Conservation (phyloP, 2,797 vertebrate genomes). For the Eulemur albifrons region DNA sequence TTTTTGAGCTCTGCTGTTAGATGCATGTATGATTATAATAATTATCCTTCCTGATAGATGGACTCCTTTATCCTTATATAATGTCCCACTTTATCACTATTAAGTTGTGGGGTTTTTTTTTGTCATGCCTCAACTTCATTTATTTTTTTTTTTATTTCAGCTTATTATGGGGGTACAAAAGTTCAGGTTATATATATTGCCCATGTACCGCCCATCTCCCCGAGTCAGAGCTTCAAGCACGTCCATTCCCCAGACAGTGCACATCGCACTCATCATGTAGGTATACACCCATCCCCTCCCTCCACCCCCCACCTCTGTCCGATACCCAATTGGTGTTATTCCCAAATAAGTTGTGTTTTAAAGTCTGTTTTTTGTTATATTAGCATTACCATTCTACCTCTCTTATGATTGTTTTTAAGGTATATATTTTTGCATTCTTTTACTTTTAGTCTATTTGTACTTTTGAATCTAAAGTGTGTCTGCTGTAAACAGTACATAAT, state of each 20-base stretch:
- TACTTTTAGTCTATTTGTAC: neutral
- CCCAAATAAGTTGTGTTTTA: neutral
- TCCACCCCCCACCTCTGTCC: too few relatives aligned
- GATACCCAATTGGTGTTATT: too few relatives aligned
- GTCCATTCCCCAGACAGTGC: too few relatives aligned
- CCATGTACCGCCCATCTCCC: too few relatives aligned
- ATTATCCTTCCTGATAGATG: neutral
- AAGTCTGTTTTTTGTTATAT: neutral
- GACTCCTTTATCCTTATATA: neutral
- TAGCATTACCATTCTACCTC: neutral
- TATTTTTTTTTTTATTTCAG: too few relatives aligned
- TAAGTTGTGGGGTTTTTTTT: neutral
- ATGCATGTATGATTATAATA: neutral
- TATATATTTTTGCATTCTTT: neutral
- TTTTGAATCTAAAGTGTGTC: neutral
- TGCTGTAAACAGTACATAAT: neutral
- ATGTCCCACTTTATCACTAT: neutral
- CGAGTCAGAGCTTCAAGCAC: too few relatives aligned
- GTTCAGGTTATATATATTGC: too few relatives aligned
- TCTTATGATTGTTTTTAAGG: neutral
- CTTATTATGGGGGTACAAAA: too few relatives aligned
- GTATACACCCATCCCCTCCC: too few relatives aligned
- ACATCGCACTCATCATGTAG: too few relatives aligned
- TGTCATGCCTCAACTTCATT: too few relatives aligned
- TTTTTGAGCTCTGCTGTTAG: neutral